Conservation (phyloP, 1,140 invertebrate genomes). For the Cecropterus lyciades region DNA sequence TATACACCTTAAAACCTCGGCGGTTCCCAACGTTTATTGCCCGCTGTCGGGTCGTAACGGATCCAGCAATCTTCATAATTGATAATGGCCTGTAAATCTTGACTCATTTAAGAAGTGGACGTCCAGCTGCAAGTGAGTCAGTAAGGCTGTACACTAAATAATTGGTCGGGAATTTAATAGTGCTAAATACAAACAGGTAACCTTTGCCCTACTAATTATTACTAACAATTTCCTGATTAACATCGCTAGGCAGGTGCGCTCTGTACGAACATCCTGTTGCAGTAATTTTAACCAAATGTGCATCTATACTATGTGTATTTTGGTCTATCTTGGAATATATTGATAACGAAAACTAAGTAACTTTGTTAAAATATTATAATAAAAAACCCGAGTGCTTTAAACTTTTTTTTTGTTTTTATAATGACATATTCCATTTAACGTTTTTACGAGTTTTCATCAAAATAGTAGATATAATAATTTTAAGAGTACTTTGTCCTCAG, state of each 20-base stretch:
- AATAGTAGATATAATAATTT: no score
- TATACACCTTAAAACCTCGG: conserved; percentile 23
- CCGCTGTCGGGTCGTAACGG: conserved; percentile 30
- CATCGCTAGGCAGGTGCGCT: conserved; percentile 17
- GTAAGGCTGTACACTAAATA: conserved; percentile 17
- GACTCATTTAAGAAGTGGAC: conserved; percentile 51
- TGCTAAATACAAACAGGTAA: conserved; percentile 8
- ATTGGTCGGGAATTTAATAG: conserved; percentile 10
- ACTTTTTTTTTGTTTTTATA: no score
- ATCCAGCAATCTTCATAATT: conserved; percentile 56
- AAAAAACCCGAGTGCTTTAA: no score
- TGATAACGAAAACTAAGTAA: no score
- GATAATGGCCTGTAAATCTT: conserved; percentile 58
- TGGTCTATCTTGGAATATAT: no score
- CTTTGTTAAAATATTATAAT: no score
- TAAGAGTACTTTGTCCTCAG: no score
- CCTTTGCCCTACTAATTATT: conserved; percentile 27
- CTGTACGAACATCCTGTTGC: not conserved
- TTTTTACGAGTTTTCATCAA: no score
- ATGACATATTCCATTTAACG: no score
- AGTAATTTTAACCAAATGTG: no score
- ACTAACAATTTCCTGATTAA: conserved; percentile 28
- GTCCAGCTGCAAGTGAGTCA: conserved; percentile 33
- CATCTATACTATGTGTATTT: no score
- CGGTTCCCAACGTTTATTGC: conserved; percentile 39